A percentile compares a stretch with the other conserved stretches of the same genome.
phyloP scores from a whole-genome alignment of 1,140 invertebrate species.

The Euwallacea similis region DNA sequence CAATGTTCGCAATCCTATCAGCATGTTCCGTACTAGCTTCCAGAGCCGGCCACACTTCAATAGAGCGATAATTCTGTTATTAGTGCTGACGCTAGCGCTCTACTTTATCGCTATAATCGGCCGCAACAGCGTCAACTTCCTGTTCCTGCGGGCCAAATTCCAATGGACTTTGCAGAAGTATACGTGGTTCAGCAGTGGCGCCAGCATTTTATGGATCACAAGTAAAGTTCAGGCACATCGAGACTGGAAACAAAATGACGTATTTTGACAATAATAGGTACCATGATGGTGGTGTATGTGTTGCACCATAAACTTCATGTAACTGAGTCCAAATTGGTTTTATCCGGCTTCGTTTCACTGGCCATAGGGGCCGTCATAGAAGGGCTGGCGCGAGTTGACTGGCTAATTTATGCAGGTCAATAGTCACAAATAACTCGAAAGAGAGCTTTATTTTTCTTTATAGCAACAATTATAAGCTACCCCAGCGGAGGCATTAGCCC shows the following conservation, averaged over 20 bases:
- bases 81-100: slow-evolving; percentile 59
- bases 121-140: slow-evolving; percentile 61
- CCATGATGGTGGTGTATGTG: slow-evolving; percentile 57
- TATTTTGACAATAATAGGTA: slow-evolving; percentile 50
- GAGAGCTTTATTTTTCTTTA: not conserved
- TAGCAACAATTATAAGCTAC: slow-evolving; percentile 56
- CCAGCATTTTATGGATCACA: slow-evolving; percentile 54
- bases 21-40: slow-evolving; percentile 63
- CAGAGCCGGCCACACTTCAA: slow-evolving; percentile 62
- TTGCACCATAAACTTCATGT: slow-evolving; percentile 57
- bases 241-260: not conserved
- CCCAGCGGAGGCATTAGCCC: slow-evolving; percentile 63
- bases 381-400: slow-evolving; percentile 60
- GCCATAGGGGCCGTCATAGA: slow-evolving; percentile 56
- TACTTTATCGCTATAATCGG: slow-evolving; percentile 61
- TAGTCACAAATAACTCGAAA: not conserved
- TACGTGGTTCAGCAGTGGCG: slow-evolving; percentile 58
- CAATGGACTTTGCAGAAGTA: slow-evolving; percentile 67
- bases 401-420: slow-evolving; percentile 67
- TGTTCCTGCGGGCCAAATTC: slow-evolving; percentile 67
- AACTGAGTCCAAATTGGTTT: slow-evolving; percentile 54
- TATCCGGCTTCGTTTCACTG: slow-evolving; percentile 45
- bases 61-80: slow-evolving; percentile 62
- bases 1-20: slow-evolving; percentile 59
- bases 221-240: slow-evolving; percentile 5